Conservation (phyloP, 2,797 vertebrate genomes). For the Labroides dimidiatus region DNA sequence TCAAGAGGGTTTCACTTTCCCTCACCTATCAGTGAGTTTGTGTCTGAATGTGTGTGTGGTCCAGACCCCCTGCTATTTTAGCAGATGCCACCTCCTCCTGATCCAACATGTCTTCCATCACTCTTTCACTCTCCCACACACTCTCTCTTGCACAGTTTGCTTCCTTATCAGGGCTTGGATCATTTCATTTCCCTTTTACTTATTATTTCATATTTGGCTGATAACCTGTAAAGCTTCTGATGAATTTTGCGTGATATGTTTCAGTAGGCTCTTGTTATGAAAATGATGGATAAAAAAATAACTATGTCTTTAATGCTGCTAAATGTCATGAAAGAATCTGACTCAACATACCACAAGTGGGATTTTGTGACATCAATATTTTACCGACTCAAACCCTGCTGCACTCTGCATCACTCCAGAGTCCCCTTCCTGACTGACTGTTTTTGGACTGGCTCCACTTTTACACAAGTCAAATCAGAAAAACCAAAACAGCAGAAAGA, state of each 20-base stretch:
- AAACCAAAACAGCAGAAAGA: too few species aligned
- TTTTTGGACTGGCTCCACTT: too few species aligned
- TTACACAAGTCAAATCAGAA: too few species aligned
- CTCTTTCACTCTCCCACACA: background rate
- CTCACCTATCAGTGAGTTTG: constrained; percentile 36
- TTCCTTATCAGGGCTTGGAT: constrained; percentile 32
- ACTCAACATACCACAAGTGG: too few species aligned
- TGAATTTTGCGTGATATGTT: background rate
- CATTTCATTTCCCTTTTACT: background rate
- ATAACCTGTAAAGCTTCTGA: background rate
- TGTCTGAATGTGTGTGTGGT: constrained; percentile 28
- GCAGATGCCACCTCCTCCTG: constrained; percentile 57
- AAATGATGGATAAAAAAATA: background rate
- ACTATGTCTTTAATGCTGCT: background rate
- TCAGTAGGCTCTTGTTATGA: background rate
- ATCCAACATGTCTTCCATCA: constrained; percentile 26
- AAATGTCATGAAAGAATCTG: too few species aligned
- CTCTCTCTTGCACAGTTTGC: constrained; percentile 8
- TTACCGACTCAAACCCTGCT: too few species aligned
- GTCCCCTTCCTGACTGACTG: too few species aligned
- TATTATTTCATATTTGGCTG: background rate
- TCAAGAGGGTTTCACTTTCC: constrained; percentile 1
- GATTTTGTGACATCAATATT: too few species aligned
- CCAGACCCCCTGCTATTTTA: constrained; percentile 47
- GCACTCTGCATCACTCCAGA: too few species aligned